Evolutionary conservation across 2,113 vertebrate species (phyloP).

Genomic region (Rana temporaria): DNA sequence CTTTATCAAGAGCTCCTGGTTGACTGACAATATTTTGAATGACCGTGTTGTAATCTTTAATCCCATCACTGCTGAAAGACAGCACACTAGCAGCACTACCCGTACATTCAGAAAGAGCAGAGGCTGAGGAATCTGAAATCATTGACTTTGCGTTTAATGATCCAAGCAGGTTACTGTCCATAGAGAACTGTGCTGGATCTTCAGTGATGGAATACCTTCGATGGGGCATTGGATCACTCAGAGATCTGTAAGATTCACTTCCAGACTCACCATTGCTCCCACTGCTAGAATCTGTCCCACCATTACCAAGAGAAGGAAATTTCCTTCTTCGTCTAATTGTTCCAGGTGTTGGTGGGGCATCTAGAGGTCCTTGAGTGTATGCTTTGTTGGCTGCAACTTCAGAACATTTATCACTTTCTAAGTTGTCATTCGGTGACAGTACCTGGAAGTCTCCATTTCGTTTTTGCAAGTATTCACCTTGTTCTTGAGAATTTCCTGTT

Average conservation of each 20-base stretch:
- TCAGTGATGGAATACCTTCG: conserved; percentile 77
- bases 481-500: conserved; percentile 58
- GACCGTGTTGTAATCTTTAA: conserved; percentile 87
- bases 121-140: conserved; percentile 67
- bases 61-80: conserved; percentile 86
- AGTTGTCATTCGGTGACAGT: conserved; percentile 62
- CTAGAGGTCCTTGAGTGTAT: conserved; percentile 65
- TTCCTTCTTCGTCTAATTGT: conserved; percentile 87
- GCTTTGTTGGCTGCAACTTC: conserved; percentile 66
- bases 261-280: conserved; percentile 76
- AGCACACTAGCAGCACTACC: conserved; percentile 90
- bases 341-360: conserved; percentile 82
- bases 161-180: conserved; percentile 94
- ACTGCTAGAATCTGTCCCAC: conserved; percentile 81
- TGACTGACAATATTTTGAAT: conserved; percentile 91
- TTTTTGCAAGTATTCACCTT: conserved; percentile 56
- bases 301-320: conserved; percentile 79
- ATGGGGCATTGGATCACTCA: conserved; percentile 97
- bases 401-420: conserved; percentile 62
- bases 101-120: conserved; percentile 74
- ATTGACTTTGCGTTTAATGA: conserved; percentile 81
- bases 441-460: conserved; percentile 42
- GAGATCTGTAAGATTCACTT: conserved; percentile 83
- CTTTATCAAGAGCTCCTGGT: conserved; percentile 85
- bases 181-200: conserved; percentile 84